Conservation (phyloP, 2,797 vertebrate species). For the Macropus fuliginosus region DNA sequence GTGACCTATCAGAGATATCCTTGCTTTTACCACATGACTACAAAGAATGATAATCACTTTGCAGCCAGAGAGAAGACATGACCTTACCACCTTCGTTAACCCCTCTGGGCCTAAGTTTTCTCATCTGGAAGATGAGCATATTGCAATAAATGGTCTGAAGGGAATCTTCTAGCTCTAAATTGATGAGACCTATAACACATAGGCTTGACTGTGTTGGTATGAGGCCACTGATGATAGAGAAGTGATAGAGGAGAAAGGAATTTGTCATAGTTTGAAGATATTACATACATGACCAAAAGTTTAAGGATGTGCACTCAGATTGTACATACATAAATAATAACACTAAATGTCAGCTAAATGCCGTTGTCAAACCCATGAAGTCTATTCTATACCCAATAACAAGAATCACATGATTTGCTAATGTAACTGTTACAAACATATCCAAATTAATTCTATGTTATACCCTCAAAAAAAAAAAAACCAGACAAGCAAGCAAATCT, state of each 20-base stretch:
- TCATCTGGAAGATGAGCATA: neutral
- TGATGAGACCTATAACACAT: neutral
- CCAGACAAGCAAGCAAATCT: too few relatives aligned
- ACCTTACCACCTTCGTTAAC: neutral
- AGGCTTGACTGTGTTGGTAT: neutral
- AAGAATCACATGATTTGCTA: neutral
- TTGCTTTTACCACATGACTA: neutral
- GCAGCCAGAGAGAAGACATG: neutral
- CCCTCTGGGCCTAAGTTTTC: neutral
- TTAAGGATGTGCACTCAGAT: neutral
- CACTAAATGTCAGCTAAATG: neutral
- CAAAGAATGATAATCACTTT: neutral
- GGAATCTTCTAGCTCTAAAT: neutral
- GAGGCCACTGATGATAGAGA: neutral
- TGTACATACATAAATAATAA: neutral
- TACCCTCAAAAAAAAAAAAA: neutral
- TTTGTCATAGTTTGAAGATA: neutral
- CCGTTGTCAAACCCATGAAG: neutral
- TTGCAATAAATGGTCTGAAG: neutral
- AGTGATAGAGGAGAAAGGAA: neutral
- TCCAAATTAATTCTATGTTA: neutral
- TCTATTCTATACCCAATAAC: neutral
- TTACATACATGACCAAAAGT: neutral
- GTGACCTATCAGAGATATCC: neutral
- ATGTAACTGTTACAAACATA: neutral